Evolutionary conservation across 2,113 vertebrate species (phyloP).

Genomic region (Lepisosteus osseus): DNA sequence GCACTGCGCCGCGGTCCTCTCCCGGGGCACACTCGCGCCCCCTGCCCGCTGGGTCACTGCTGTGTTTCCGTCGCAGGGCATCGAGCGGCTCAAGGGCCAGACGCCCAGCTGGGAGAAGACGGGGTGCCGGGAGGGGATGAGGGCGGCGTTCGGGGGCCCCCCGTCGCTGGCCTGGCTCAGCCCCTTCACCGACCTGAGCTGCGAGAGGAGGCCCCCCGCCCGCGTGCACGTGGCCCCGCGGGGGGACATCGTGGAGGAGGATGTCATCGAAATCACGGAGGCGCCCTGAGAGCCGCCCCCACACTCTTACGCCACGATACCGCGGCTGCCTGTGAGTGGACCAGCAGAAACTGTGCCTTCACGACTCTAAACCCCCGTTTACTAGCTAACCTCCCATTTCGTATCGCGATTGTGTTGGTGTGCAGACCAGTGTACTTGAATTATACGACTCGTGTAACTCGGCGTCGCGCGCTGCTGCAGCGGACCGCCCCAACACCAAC

Average conservation of each 20-base stretch:
- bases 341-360: neutral
- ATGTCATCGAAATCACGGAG: slow-evolving; percentile 65
- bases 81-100: slow-evolving; percentile 87
- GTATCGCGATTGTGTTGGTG: too few species aligned
- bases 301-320: neutral
- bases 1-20: too few species aligned
- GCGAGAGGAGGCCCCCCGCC: slow-evolving; percentile 23
- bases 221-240: slow-evolving; percentile 29
- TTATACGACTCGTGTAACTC: too few species aligned
- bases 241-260: slow-evolving; percentile 68
- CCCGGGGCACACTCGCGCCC: too few species aligned
- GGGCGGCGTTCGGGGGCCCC: slow-evolving; percentile 73
- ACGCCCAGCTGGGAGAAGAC: slow-evolving; percentile 72
- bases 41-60: neutral
- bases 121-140: slow-evolving; percentile 71
- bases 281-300: slow-evolving; percentile 24
- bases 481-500: too few species aligned
- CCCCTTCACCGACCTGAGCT: slow-evolving; percentile 75
- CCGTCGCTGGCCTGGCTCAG: slow-evolving; percentile 81
- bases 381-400: too few species aligned
- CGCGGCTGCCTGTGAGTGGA: neutral
- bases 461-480: too few species aligned
- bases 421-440: too few species aligned
- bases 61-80: slow-evolving; percentile 71
- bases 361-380: neutral